Evolutionary conservation across 2,113 vertebrate species (phyloP), one percentile per base, ranked within the genome.

Genomic region (Isichthys henryi): DNA sequence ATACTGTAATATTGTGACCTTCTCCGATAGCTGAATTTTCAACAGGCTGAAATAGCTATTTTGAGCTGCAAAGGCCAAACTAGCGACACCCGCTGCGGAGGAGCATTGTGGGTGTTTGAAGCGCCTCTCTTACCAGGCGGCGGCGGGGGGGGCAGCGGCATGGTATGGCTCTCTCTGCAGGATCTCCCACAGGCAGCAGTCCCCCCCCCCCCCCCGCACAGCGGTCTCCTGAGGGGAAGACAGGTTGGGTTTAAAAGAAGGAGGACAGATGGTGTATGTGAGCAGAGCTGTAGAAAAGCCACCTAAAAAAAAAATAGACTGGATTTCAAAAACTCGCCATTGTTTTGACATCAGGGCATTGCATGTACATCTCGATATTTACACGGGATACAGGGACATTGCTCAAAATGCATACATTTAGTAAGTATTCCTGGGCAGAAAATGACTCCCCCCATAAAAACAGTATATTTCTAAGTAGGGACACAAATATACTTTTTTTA

Each of bases 221-320:
- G 39, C 31, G 56, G 52, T 58, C 86, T 58, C 50, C 10, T 48
- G 86, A 87, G 86, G 86, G 31, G 48, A 53, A 48, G 49, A 46
- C 45, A 48, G 85, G 45, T 86, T 50, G 85, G 50, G 10, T 87
- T 53, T 50, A 35, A 87, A 87, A 53, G 49, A 35, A 86, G 85
- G 49, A 87, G 31, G 85, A 87, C 85, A 87, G 85, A 87, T 87
- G 85, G 85, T 87, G 85, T 13, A 87, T 87, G 50, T 53, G 85
- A 87, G 50, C 15, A 21, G 85, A 87, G 85, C 85, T 56, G 85
- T 19, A 39, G 85, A 87, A 31, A 35, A 49, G 31, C 48, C 48
- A 52, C 85, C 50, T 56, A 53, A 87, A 87, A 87, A 87, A 77
- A 77, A 80, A 80, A 77, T 17, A 50, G 85, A n/a, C 85, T 56